phyloP scores from a whole-genome alignment of 2,113 vertebrate genomes.

The Mystacornis crossleyi region DNA sequence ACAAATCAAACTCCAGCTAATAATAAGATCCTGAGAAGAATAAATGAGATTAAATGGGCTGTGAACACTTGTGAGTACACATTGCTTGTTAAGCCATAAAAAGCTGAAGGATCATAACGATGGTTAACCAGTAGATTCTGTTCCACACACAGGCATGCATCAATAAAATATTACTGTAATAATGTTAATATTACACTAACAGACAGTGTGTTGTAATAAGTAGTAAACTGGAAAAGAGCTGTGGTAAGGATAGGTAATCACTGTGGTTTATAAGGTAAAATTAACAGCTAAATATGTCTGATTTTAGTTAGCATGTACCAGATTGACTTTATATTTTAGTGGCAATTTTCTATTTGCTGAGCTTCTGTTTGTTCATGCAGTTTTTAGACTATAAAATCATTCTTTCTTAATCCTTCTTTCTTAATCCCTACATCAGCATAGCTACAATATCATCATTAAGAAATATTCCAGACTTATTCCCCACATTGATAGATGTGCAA shows the following conservation, averaged over 20 bases:
- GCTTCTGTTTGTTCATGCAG: neutral
- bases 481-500: neutral
- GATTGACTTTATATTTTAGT: neutral
- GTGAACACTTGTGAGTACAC: neutral
- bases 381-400: neutral
- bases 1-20: neutral
- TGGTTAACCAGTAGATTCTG: neutral
- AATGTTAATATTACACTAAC: neutral
- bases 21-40: neutral
- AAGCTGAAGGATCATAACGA: neutral
- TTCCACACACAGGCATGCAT: neutral
- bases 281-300: neutral
- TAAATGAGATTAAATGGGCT: neutral
- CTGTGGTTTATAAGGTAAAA: neutral
- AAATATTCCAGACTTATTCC: neutral
- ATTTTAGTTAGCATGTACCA: neutral
- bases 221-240: neutral
- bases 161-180: neutral
- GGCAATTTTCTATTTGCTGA: neutral
- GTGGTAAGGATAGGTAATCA: neutral
- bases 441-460: neutral
- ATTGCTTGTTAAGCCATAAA: neutral
- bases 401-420: neutral
- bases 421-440: neutral
- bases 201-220: neutral